A percentile compares a stretch with the other conserved stretches of the same genome.
These are phyloP conservation scores for Anser brachyrhynchus DNA, from an alignment of 2,113 vertebrate genomes.

Conservation along the genomic window DNA sequence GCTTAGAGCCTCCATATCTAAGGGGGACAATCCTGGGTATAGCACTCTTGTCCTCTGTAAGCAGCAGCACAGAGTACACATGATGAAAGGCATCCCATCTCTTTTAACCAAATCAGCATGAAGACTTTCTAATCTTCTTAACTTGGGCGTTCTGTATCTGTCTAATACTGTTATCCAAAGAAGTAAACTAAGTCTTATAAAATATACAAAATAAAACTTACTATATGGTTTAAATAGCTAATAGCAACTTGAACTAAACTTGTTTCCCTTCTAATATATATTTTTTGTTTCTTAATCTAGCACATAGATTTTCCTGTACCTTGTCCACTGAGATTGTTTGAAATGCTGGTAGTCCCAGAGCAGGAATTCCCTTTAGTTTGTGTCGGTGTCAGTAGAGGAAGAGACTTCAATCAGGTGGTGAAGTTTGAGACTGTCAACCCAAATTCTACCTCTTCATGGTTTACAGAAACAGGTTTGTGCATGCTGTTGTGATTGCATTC, in stretches of 20 bases:
- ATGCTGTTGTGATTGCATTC: not conserved
- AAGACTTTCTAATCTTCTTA: not conserved
- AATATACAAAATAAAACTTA: not conserved
- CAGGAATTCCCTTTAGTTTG: slow-evolving; percentile 96
- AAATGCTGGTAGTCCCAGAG: slow-evolving; percentile 97
- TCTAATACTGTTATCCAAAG: not conserved
- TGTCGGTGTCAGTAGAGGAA: slow-evolving; percentile 93
- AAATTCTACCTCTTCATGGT: slow-evolving; percentile 93
- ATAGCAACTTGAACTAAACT: not conserved
- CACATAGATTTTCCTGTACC: slow-evolving; percentile 96
- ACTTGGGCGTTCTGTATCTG: not conserved
- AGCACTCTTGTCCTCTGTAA: not conserved
- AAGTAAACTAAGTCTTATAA: not conserved
- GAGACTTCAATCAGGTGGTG: slow-evolving; percentile 94
- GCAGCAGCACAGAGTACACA: not conserved
- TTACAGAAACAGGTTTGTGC: slow-evolving; percentile 92
- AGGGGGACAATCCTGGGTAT: not conserved
- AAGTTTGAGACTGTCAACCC: slow-evolving; percentile 97
- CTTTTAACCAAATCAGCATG: not conserved
- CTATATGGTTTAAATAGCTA: not conserved
- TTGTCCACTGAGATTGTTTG: slow-evolving; percentile 93
- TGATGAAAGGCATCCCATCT: not conserved
- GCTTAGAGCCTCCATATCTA: not conserved
- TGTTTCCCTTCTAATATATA: not conserved
- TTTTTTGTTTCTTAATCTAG: slow-evolving; percentile 75